Evolutionary conservation across 2,888 invertebrate species (phyloP).

Genomic region (Epirrhoe tristata): DNA sequence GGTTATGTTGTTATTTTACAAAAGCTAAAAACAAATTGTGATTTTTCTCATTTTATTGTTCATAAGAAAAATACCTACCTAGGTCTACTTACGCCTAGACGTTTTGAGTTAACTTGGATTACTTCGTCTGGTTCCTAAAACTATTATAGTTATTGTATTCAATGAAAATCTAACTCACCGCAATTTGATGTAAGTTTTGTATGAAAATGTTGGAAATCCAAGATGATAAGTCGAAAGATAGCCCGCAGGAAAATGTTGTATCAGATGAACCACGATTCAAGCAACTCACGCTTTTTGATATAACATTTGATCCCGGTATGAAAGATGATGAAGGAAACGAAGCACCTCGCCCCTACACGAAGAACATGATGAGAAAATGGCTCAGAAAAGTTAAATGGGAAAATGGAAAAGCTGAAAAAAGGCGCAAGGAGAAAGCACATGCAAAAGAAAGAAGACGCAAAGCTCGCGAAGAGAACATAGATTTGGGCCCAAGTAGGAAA

Average conservation of each 20-base stretch:
- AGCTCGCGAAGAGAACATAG: conserved; percentile 89
- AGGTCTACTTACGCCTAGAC: not conserved
- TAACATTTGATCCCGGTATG: conserved; percentile 75
- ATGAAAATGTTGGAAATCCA: conserved; percentile 46
- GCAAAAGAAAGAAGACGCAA: conserved; percentile 89
- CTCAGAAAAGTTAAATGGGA: conserved; percentile 90
- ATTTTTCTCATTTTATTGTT: not conserved
- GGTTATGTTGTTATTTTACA: not conserved
- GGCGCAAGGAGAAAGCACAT: conserved; percentile 89
- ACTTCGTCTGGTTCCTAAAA: not conserved
- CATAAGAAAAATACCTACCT: not conserved
- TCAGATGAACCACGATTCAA: conserved; percentile 52
- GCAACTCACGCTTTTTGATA: conserved; percentile 72
- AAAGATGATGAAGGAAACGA: conserved; percentile 77
- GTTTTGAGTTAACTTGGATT: not conserved
- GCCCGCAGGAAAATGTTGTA: conserved; percentile 29
- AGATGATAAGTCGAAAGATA: conserved; percentile 34
- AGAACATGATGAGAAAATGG: conserved; percentile 88
- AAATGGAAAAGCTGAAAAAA: conserved; percentile 88
- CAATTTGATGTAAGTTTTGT: conserved; percentile 5
- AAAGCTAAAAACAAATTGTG: not conserved
- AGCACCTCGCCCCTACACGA: conserved; percentile 80
- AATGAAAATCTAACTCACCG: conserved; percentile 1
- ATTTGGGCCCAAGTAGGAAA: conserved; percentile 92
- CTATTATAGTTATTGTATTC: not conserved